Base-by-base conservation (phyloP, 2,113 vertebrate genomes). In the Panthera uncia region DNA sequence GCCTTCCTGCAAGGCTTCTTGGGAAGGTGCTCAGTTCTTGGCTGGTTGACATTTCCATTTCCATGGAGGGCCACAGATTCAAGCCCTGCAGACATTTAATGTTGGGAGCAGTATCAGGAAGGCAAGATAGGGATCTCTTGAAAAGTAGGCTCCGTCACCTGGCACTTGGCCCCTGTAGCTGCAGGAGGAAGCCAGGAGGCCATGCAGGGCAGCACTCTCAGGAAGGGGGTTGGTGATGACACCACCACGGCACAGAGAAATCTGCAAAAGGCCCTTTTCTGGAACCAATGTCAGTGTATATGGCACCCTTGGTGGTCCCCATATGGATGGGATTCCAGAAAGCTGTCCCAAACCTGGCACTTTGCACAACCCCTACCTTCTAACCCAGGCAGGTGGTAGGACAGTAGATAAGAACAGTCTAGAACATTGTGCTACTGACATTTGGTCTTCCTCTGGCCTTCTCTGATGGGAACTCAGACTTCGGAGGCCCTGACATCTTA, bases 401-500 rank as follows among this genome's bases (percentile, higher is more conserved):
- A 45, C 45, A 1, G 45, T 45, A 45, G 45, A 19, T 31, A 48
- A 63, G 25, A 36, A 52, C 13, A 52, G 61, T 36, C 21, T 45
- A 41, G n/a, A 61, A 69, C 36, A 19, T 45, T 66, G 52, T 57
- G 52, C 29, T 38, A 31, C 14, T 23, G 19, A 41, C 5, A 5
- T 38, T 1, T 48, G 36, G 69, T 16, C 36, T 36, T 81, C 50
- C 33, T 48, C 41, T 74, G 4, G 21, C 61, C 27, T 61, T 36
- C 8, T 45, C 38, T 4, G 1, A 21, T 25, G 27, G 89, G 23
- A 68, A 57, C 33, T 18, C n/a, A 73, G 45, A 11, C 65, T 81
- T 41, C 23, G 1, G 45, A 71, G 8, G 31, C 36, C 12, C 65
- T 0, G 1, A 27, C 4, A 13, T 48, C 69, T 11, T 15, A 7